phyloP scores from a whole-genome alignment of 92 coral and sea anemone species.

The Phenganax marumi region DNA sequence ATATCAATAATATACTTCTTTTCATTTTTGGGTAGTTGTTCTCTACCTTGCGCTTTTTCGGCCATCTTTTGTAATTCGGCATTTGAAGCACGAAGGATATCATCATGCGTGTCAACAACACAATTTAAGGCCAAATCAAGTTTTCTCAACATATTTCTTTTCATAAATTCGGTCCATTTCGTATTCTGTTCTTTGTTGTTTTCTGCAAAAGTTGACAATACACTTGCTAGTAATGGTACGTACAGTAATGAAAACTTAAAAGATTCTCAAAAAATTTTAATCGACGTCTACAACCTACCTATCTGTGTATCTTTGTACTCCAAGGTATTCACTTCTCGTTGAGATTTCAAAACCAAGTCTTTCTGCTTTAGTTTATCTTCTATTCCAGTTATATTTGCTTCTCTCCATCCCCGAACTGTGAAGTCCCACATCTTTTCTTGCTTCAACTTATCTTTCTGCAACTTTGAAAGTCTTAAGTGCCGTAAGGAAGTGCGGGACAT shows the following conservation, averaged over 20 bases:
- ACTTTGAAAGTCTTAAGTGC: conserved; percentile 39
- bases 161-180: conserved; percentile 39
- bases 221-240: neutral
- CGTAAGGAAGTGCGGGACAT: conserved; percentile 27
- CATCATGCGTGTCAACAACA: too few relatives aligned
- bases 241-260: neutral
- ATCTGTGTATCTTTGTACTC: conserved; percentile 35
- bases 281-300: neutral
- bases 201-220: conserved; percentile 9
- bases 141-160: conserved; percentile 46
- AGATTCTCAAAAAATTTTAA: neutral
- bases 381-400: conserved; percentile 28
- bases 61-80: too few relatives aligned
- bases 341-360: conserved; percentile 26
- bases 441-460: conserved; percentile 35
- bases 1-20: too few relatives aligned
- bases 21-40: too few relatives aligned
- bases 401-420: conserved; percentile 50
- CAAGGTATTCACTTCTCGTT: conserved; percentile 21
- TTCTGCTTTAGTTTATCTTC: conserved; percentile 5
- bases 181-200: conserved; percentile 37
- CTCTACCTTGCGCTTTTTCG: too few relatives aligned
- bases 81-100: too few relatives aligned
- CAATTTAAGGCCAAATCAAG: conserved; percentile 44
- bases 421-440: conserved; percentile 47